Evolutionary conservation across 2,888 invertebrate species (phyloP), one percentile per base, ranked within the genome.

Genomic region (Drosophila eohydei): DNA sequence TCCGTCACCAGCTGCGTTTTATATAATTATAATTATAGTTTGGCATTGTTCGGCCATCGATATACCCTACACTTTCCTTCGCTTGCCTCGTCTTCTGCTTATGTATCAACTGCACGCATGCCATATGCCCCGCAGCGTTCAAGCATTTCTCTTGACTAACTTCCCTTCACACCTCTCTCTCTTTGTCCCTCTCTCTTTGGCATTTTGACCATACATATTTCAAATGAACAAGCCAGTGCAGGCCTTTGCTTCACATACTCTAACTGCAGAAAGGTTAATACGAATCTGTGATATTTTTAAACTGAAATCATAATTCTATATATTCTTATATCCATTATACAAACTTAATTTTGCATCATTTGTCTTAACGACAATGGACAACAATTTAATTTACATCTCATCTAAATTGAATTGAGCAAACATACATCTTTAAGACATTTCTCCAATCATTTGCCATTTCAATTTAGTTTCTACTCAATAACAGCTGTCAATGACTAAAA

Each of bases 1-100:
- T 75, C 28, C 48, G 48, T 54, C 62, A 58, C 52, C 74, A 77
- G 59, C 74, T 74, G 67, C 59, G 64, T 62, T 74, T 54, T 64
- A 67, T 63, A 44, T 65, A 65, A 69, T 73, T 69, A 69, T 59
- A 70, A 62, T 69, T 63, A 55, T 43, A 56, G 28, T 14, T 16
- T 28, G 48, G 46, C 44, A 60, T 38, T 44, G 55, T 34, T 44
- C 32, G 56, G n/a, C 30, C 32, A 43, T 46, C 30, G 40, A 14
- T 7, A 12, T 34, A 52, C 40, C 30, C 30, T 36, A 30, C 38
- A 50, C 30, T 55, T 48, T 70, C 32, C 28, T 26, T 54, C 32
- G 44, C 6, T n/a, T 40, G 34, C 14, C 32, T 26, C 11, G 30
- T 11, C 32, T 56, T 16, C 28, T 12, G 46, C 43, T 40, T 43